These are phyloP conservation scores for Phaetusa simplex DNA, from an alignment of 2,113 vertebrate species.

Conservation along the genomic window DNA sequence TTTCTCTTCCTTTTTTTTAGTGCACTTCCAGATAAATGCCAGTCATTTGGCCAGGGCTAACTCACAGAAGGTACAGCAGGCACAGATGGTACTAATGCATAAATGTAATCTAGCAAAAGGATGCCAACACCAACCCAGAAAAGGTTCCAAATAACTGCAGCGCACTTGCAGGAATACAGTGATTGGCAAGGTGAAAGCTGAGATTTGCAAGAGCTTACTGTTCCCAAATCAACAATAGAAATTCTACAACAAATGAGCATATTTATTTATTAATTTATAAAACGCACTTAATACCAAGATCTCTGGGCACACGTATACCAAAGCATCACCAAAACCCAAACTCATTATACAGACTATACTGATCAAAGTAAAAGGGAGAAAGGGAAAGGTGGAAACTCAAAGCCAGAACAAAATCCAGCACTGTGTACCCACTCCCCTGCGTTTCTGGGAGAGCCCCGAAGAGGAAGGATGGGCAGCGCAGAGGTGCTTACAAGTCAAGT, in stretches of 20 bases:
- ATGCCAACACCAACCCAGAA: constrained; percentile 86
- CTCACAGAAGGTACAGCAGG: constrained; percentile 95
- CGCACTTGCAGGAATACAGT: constrained; percentile 81
- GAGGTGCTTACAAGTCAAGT: not conserved
- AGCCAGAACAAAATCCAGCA: not conserved
- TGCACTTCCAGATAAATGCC: constrained; percentile 91
- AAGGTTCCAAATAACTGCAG: constrained; percentile 93
- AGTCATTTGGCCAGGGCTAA: constrained; percentile 90
- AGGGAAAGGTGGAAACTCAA: not conserved
- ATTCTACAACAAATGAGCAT: constrained; percentile 64
- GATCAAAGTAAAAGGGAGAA: not conserved
- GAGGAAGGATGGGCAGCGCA: not conserved
- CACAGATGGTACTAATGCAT: constrained; percentile 99
- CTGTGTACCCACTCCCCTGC: rapidly evolving
- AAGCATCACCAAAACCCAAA: not conserved
- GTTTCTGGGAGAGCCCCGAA: not conserved
- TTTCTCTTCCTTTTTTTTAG: not conserved
- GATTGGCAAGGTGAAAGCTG: constrained; percentile 82
- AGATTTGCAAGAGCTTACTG: constrained; percentile 69
- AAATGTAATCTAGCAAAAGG: constrained; percentile 96
- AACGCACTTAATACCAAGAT: constrained; percentile 25
- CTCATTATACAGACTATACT: not conserved
- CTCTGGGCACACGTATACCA: not conserved
- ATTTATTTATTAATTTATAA: constrained; percentile 67
- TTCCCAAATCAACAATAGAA: constrained; percentile 75